Conservation (phyloP, 2,113 vertebrate genomes). For the Turdus rufiventris region DNA sequence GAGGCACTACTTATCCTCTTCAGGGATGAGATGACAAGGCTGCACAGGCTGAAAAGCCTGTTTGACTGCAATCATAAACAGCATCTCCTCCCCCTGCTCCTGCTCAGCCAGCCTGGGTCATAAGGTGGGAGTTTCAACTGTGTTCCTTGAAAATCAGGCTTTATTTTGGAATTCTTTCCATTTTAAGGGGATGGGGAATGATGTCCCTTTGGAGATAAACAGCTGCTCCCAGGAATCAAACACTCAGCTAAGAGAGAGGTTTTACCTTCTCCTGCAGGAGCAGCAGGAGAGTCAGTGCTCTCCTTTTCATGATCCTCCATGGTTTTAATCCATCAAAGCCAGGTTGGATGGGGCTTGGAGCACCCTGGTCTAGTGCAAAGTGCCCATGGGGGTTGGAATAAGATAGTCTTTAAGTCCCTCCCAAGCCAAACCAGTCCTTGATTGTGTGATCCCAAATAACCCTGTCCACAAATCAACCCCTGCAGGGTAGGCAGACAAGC, state of each 20-base stretch:
- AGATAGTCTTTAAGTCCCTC: not conserved
- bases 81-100: not conserved
- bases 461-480: not conserved
- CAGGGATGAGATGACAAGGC: not conserved
- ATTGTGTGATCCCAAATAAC: not conserved
- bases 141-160: not conserved
- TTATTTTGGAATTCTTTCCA: not conserved
- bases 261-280: not conserved
- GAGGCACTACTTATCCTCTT: not conserved
- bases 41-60: slow-evolving; percentile 20
- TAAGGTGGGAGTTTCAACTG: not conserved
- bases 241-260: not conserved
- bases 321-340: not conserved
- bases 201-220: not conserved
- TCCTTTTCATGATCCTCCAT: not conserved
- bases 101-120: not conserved
- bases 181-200: not conserved
- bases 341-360: not conserved
- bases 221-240: not conserved
- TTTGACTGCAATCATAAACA: not conserved
- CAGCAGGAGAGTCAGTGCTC: not conserved
- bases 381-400: not conserved
- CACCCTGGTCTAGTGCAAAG: not conserved
- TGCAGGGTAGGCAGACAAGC: not conserved
- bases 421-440: not conserved